Evolutionary conservation across 1,140 invertebrate genomes (phyloP).

Genomic region (Euura lappo): DNA sequence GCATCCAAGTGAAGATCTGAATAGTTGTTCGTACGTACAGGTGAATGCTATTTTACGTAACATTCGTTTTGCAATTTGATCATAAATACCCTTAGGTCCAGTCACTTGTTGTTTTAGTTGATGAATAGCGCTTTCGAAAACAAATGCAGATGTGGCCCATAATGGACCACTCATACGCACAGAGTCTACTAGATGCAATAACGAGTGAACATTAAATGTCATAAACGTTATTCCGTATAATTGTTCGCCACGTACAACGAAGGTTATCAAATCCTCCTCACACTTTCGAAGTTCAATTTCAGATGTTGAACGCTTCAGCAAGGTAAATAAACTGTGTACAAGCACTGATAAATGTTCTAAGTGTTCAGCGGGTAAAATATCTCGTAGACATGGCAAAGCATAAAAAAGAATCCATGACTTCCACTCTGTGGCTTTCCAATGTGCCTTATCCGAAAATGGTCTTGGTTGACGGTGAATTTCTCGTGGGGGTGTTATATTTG

Average conservation of each 20-base stretch:
- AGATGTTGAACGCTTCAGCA: slow-evolving; percentile 27
- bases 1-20: neutral
- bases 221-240: slow-evolving; percentile 21
- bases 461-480: slow-evolving; percentile 22
- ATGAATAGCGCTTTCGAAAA: slow-evolving; percentile 27
- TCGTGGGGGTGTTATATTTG: slow-evolving; percentile 20
- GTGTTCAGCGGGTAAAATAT: slow-evolving; percentile 16
- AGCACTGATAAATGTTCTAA: slow-evolving; percentile 26
- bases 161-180: slow-evolving; percentile 24
- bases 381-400: slow-evolving; percentile 20
- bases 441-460: neutral
- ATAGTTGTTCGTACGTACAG: neutral
- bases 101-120: slow-evolving; percentile 18
- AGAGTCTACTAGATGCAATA: slow-evolving; percentile 24
- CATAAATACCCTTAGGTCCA: slow-evolving; percentile 13
- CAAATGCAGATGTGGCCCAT: slow-evolving; percentile 27
- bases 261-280: slow-evolving; percentile 25
- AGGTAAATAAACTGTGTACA: slow-evolving; percentile 24
- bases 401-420: slow-evolving; percentile 25
- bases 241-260: slow-evolving; percentile 23
- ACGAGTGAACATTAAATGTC: slow-evolving; percentile 29
- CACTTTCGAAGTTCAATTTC: slow-evolving; percentile 25
- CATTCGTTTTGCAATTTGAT: slow-evolving; percentile 14
- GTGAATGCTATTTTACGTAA: slow-evolving; percentile 9
- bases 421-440: slow-evolving; percentile 26